Percentiles rank a stretch among this genome's conserved stretches.
phyloP scores from a whole-genome alignment of 2,888 invertebrate species.

The Chrysopilus asiliformis region DNA sequence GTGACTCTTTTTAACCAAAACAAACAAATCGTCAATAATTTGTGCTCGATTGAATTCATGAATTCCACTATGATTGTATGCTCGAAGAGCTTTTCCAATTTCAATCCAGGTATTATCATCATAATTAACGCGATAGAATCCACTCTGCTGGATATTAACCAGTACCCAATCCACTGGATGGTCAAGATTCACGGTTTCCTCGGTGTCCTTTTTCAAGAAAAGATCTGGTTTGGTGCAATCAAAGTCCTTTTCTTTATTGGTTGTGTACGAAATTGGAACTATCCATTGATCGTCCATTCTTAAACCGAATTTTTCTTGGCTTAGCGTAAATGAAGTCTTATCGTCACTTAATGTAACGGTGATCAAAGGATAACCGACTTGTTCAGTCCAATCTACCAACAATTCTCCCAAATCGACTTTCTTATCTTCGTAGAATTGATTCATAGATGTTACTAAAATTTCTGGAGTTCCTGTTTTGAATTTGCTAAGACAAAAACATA shows the following conservation, averaged over 20 bases:
- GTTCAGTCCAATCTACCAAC: no score
- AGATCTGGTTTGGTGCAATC: no score
- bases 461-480: no score
- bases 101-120: constrained; percentile 43
- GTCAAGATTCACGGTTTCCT: no score
- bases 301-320: constrained; percentile 24
- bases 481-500: no score
- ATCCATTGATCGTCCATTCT: constrained; percentile 16
- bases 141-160: constrained; percentile 47
- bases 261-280: constrained; percentile 27
- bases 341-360: constrained; percentile 29
- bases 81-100: constrained; percentile 37
- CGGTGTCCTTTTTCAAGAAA: no score
- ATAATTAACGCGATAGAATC: constrained; percentile 55
- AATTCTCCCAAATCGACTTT: no score
- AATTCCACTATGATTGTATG: constrained; percentile 37
- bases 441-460: no score
- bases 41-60: constrained; percentile 60
- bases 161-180: constrained; percentile 51
- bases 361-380: constrained; percentile 54
- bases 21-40: constrained; percentile 65
- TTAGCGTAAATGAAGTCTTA: constrained; percentile 11
- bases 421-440: no score
- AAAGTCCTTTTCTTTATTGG: constrained; percentile 17
- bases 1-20: no score